A percentile compares a stretch with the other conserved stretches of the same genome.
Conservation (phyloP, 1,140 invertebrate species). For the Drosophila hydei region DNA sequence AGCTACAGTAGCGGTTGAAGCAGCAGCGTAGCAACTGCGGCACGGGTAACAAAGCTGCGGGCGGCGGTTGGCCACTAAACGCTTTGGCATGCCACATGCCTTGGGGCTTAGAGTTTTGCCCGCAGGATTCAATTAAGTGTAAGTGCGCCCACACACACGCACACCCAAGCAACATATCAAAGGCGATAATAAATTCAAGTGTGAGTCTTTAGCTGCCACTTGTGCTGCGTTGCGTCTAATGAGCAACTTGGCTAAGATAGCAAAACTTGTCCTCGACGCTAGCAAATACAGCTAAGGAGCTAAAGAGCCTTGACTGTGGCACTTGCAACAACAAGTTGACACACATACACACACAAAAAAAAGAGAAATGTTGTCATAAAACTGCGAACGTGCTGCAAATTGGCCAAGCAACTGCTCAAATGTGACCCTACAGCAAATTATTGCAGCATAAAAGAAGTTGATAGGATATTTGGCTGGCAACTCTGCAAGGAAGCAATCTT, state of each 20-base stretch:
- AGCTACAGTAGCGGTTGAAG: constrained; percentile 3
- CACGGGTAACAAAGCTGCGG: constrained; percentile 8
- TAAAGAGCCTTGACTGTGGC: neutral
- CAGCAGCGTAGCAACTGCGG: constrained; percentile 30
- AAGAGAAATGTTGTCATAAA: constrained; percentile 19
- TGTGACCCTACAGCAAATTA: neutral
- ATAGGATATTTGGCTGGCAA: too few relatives aligned
- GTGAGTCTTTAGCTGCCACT: constrained; percentile 17
- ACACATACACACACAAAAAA: constrained; percentile 3
- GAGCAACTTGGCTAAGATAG: constrained; percentile 36
- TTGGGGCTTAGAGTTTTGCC: constrained; percentile 54
- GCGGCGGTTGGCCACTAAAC: constrained; percentile 56
- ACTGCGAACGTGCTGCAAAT: constrained; percentile 12
- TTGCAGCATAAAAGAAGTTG: neutral
- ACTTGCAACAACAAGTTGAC: constrained; percentile 28
- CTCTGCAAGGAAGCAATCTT: too few relatives aligned
- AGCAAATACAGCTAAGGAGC: constrained; percentile 8
- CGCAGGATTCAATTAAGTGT: constrained; percentile 81
- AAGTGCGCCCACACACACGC: constrained; percentile 56
- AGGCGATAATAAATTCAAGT: constrained; percentile 34
- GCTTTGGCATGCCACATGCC: constrained; percentile 75
- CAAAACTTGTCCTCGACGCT: constrained; percentile 16
- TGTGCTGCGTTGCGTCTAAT: constrained; percentile 29
- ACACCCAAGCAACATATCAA: constrained; percentile 21
- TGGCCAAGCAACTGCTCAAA: neutral